Evolutionary conservation across 2,888 invertebrate species (phyloP).

Genomic region (Lordiphosa andalusiaca): DNA sequence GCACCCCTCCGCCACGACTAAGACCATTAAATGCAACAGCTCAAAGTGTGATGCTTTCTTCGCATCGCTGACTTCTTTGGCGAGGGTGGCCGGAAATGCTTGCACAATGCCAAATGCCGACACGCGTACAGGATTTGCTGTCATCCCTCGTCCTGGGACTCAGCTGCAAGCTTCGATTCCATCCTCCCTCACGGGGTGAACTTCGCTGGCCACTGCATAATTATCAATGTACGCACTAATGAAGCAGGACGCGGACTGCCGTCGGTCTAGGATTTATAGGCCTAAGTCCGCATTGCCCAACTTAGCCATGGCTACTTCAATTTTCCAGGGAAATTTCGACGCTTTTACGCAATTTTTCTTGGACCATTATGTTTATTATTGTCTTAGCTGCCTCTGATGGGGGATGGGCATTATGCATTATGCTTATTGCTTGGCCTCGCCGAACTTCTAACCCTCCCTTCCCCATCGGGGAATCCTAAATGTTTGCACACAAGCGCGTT

Average conservation of each 20-base stretch:
- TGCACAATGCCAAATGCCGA: conserved; percentile 72
- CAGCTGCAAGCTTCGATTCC: conserved; percentile 30
- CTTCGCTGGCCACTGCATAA: conserved; percentile 52
- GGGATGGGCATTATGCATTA: conserved; percentile 46
- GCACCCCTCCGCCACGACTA: conserved; percentile 7
- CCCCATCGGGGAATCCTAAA: conserved; percentile 39
- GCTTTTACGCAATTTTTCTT: conserved; percentile 37
- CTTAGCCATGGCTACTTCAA: conserved; percentile 21
- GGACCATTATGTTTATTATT: conserved; percentile 66
- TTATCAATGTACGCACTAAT: conserved; percentile 66
- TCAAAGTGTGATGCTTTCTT: conserved; percentile 37
- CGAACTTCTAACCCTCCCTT: conserved; percentile 15
- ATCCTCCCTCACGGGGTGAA: conserved; percentile 3
- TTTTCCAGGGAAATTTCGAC: conserved; percentile 31
- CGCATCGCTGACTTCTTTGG: conserved; percentile 22
- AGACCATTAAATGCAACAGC: conserved; percentile 70
- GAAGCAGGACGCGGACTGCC: conserved; percentile 33
- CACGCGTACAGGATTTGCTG: conserved; percentile 69
- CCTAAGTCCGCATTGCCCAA: conserved; percentile 26
- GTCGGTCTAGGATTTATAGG: conserved; percentile 46
- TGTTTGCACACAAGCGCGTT: conserved; percentile 75
- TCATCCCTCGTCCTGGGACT: conserved; percentile 32
- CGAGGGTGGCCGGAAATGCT: conserved; percentile 50
- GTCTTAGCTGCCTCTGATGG: conserved; percentile 40
- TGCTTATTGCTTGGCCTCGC: conserved; percentile 59